Conservation (phyloP, 2,113 vertebrate species). For the Spea multiplicata region DNA sequence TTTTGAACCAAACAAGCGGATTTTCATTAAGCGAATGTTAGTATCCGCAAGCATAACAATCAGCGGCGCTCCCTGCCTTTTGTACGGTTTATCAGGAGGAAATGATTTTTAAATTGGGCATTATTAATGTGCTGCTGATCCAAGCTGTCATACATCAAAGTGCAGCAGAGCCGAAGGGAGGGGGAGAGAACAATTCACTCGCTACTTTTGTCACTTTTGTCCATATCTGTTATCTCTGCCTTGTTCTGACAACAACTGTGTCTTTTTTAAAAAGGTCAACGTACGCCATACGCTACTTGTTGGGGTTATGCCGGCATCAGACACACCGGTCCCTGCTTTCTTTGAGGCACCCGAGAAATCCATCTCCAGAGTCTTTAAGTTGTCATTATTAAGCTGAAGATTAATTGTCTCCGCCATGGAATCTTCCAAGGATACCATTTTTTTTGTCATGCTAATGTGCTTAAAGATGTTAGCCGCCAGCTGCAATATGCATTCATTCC, state of each 20-base stretch:
- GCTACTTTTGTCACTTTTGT: slow-evolving; percentile 23
- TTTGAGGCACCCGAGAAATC: slow-evolving; percentile 24
- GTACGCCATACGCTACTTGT: not conserved
- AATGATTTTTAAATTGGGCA: slow-evolving; percentile 40
- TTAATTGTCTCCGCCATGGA: slow-evolving; percentile 23
- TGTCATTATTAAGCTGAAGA: slow-evolving; percentile 33
- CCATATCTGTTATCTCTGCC: not conserved
- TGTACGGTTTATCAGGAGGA: slow-evolving; percentile 14
- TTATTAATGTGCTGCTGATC: slow-evolving; percentile 42
- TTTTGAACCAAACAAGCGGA: slow-evolving; percentile 9
- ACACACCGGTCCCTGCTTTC: not conserved
- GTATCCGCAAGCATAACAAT: not conserved
- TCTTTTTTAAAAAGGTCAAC: slow-evolving; percentile 28
- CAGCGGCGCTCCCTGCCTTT: not conserved
- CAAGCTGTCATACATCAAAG: slow-evolving; percentile 35
- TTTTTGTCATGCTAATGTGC: slow-evolving; percentile 32
- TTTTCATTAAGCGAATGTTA: slow-evolving; percentile 27
- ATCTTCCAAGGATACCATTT: slow-evolving; percentile 17
- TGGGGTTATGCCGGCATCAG: slow-evolving; percentile 1
- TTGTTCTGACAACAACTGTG: slow-evolving; percentile 22
- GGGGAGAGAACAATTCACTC: not conserved
- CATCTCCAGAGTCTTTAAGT: slow-evolving; percentile 22
- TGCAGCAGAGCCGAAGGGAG: not conserved
- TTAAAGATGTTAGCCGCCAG: slow-evolving; percentile 21
- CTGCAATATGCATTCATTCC: slow-evolving; percentile 20